Conservation (phyloP, 2,888 invertebrate genomes). For the Poecilobothrus nobilitatus region DNA sequence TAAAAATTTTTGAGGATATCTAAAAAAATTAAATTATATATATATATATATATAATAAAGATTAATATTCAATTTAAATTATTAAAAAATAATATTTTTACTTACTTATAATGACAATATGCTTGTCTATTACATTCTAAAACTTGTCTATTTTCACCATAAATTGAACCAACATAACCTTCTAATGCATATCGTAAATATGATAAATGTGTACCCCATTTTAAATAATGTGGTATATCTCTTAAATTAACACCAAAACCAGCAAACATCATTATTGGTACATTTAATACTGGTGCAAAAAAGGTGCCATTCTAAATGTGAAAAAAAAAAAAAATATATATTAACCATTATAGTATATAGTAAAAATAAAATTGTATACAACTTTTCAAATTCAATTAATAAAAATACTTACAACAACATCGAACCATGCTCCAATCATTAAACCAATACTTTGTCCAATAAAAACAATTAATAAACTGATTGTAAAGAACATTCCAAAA, state of each 20-base stretch:
- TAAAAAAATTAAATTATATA: slow-evolving; percentile 32
- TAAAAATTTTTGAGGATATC: slow-evolving; percentile 71
- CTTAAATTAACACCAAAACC: slow-evolving; percentile 87
- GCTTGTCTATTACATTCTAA: slow-evolving; percentile 64
- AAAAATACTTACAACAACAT: slow-evolving; percentile 62
- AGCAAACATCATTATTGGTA: slow-evolving; percentile 95
- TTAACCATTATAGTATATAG: neutral
- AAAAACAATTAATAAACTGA: slow-evolving; percentile 73
- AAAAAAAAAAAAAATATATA: slow-evolving; percentile 20
- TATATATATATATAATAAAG: neutral
- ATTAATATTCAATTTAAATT: slow-evolving; percentile 5
- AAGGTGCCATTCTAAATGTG: slow-evolving; percentile 94
- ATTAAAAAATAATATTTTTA: too few relatives aligned
- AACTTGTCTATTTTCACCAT: slow-evolving; percentile 65
- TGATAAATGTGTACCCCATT: slow-evolving; percentile 88
- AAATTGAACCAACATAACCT: slow-evolving; percentile 74
- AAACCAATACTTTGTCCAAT: slow-evolving; percentile 90
- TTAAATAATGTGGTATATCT: slow-evolving; percentile 75
- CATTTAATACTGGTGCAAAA: slow-evolving; percentile 81
- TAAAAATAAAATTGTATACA: slow-evolving; percentile 12
- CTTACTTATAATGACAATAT: slow-evolving; percentile 72
- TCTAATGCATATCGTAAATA: slow-evolving; percentile 87
- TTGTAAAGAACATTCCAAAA: slow-evolving; percentile 76
- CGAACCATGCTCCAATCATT: slow-evolving; percentile 81
- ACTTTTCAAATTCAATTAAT: slow-evolving; percentile 1